phyloP scores from a whole-genome alignment of 2,113 vertebrate genomes.

The Neolamprologus devosi region DNA sequence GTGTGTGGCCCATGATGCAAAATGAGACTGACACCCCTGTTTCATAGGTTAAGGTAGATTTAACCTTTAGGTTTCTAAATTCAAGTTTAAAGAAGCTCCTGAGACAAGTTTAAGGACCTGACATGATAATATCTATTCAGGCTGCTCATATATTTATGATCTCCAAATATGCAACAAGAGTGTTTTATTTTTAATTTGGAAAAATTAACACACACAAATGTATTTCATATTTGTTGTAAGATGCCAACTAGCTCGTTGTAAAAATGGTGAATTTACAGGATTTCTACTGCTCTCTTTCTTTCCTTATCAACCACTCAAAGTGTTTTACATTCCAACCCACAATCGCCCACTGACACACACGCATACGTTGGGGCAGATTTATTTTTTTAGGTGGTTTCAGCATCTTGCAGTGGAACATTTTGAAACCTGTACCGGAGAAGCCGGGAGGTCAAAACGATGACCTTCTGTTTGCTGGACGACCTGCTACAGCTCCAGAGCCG shows the following conservation, averaged over 20 bases:
- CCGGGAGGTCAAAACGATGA: neutral
- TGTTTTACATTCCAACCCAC: neutral
- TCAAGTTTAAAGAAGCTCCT: neutral
- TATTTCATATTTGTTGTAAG: neutral
- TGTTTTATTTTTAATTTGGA: neutral
- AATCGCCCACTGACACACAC: neutral
- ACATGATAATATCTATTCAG: neutral
- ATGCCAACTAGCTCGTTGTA: neutral
- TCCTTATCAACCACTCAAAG: neutral
- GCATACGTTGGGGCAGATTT: neutral
- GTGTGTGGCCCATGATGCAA: neutral
- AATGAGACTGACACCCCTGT: neutral
- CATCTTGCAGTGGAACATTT: neutral
- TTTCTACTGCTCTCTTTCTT: neutral
- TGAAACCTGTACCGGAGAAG: neutral
- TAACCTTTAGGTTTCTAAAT: neutral
- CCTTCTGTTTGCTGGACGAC: neutral
- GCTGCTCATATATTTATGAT: neutral
- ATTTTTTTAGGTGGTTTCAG: neutral
- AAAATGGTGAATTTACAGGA: neutral
- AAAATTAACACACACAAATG: neutral
- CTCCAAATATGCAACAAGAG: neutral
- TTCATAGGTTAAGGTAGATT: neutral
- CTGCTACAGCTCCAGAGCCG: neutral
- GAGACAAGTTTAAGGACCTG: neutral